Base-by-base conservation (phyloP, 2,113 vertebrate genomes). In the Heloderma charlesbogerti region DNA sequence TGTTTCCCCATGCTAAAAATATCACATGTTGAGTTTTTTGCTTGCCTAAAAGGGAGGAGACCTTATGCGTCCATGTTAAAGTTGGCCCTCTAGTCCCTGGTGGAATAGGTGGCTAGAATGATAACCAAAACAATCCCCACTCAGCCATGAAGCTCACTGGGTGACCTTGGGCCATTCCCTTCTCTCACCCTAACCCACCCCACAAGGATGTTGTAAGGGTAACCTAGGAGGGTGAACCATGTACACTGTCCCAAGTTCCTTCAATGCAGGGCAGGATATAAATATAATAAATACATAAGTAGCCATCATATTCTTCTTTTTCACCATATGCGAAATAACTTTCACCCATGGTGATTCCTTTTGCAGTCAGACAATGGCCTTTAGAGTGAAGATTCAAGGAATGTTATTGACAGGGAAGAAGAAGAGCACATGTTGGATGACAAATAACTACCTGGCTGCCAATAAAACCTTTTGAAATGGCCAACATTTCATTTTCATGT, bases 401-500 rank as follows among this genome's bases (percentile, higher is more conserved):
- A 29, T 1, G 40, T 93, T 6, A 6, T 2, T 45, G 34, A 86
- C 37, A 13, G 54, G 34, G 5, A 27, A 71, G 57, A 45, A 2
- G 29, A 27, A 27, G 67, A 71, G 29, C 18, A 45, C 9, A 12
- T 54, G 0, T 34, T 82, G 0, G 22, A 4, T 90, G 60, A 12
- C 89, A 91, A 95, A 74, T 45, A 0, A n/a, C 84, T 78, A 27
- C 6, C 29, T 87, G 18, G 15, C 72, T 89, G 48, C 34, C 16
- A 45, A 45, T 15, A 43, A 88, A 75, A 82, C 72, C 84, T 82
- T 93, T 92, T 82, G 45, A 93, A 92, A 90, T 6, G 8, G 69
- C 1, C 89, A 71, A 74, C 69, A 85, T 89, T 43, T 78, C 75
- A 57, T 34, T 75, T 91, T 95, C 91, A 89, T 5, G 18, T 94